A percentile compares a stretch with the other conserved stretches of the same genome.
Conservation (phyloP, 2,888 invertebrate genomes). For the Cerceris ruficornis region DNA sequence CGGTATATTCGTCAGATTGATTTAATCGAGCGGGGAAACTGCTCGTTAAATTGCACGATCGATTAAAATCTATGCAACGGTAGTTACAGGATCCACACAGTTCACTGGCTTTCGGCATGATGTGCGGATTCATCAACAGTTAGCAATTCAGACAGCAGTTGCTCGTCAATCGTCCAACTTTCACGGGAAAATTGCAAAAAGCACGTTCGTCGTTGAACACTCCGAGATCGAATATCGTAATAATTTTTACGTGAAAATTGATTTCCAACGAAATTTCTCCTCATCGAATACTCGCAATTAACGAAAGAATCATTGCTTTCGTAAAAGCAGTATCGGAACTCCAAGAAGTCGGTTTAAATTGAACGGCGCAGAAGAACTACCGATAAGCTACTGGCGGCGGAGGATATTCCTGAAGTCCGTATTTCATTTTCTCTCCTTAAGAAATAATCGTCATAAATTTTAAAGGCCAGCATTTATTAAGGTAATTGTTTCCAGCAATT, state of each 20-base stretch:
- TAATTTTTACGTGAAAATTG: too few species aligned
- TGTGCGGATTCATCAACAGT: background rate
- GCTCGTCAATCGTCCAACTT: background rate
- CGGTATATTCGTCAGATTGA: slow-evolving; percentile 11
- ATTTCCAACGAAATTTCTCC: too few species aligned
- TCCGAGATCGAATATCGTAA: too few species aligned
- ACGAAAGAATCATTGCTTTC: too few species aligned
- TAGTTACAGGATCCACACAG: slow-evolving; percentile 13
- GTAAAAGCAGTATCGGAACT: too few species aligned
- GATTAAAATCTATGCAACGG: slow-evolving; percentile 20
- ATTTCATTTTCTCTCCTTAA: too few species aligned
- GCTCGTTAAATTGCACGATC: slow-evolving; percentile 26
- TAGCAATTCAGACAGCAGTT: background rate
- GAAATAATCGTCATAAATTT: background rate
- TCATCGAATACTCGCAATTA: too few species aligned
- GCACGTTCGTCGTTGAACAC: background rate
- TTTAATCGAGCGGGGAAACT: slow-evolving; percentile 23
- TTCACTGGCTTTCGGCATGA: background rate
- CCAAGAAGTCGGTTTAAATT: too few species aligned
- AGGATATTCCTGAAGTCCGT: too few species aligned
- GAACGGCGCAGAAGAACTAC: too few species aligned
- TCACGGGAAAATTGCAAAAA: background rate
- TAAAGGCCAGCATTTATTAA: background rate
- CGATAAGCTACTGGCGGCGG: too few species aligned
- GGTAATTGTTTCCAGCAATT: background rate